A percentile compares a stretch with the other conserved stretches of the same genome.
Conservation (phyloP, 2,888 invertebrate genomes). For the Aphrophora alni region DNA sequence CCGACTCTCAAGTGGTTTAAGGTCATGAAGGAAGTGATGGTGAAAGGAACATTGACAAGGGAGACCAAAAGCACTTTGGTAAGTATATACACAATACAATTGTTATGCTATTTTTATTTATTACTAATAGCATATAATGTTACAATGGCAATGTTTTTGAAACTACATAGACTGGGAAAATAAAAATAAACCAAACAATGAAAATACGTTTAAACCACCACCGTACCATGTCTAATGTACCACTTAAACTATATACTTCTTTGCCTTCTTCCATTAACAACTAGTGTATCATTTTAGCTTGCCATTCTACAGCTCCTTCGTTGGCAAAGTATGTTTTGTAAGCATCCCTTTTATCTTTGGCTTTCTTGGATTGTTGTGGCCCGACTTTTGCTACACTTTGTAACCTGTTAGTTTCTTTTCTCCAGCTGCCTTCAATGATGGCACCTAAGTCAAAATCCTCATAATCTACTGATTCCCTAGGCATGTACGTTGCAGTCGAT, state of each 20-base stretch:
- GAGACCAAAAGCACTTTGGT: neutral
- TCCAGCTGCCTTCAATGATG: constrained; percentile 17
- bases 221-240: neutral
- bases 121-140: too few relatives aligned
- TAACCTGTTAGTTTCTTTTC: constrained; percentile 7
- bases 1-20: constrained; percentile 11
- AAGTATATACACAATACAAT: too few relatives aligned
- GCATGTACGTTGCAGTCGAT: constrained; percentile 16
- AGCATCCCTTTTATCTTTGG: constrained; percentile 20
- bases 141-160: too few relatives aligned
- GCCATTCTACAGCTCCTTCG: constrained; percentile 29
- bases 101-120: too few relatives aligned
- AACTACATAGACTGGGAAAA: too few relatives aligned
- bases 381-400: constrained; percentile 19
- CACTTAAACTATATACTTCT: constrained; percentile 15
- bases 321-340: constrained; percentile 17
- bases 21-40: constrained; percentile 27
- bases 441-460: too few relatives aligned
- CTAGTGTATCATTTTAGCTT: constrained; percentile 25
- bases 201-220: neutral
- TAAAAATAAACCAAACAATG: too few relatives aligned
- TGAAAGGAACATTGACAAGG: constrained; percentile 14
- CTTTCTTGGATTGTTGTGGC: constrained; percentile 22
- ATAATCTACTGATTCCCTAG: constrained; percentile 19
- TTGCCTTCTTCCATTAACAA: neutral